phyloP scores from a whole-genome alignment of 2,797 vertebrate species.

The Vultur gryphus region DNA sequence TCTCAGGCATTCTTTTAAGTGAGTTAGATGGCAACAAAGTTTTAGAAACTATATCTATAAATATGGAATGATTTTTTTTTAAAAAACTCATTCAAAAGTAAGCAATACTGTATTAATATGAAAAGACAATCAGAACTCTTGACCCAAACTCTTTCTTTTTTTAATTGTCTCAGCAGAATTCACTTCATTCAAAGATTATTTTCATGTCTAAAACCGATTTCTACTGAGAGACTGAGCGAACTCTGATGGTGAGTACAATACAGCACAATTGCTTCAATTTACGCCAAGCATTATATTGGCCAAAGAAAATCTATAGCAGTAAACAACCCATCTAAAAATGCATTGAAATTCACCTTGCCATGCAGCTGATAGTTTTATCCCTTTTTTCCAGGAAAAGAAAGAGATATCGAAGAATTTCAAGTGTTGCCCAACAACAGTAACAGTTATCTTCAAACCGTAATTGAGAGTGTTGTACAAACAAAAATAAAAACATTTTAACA shows the following conservation, averaged over 20 bases:
- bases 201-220: constrained; percentile 57
- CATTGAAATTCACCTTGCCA: neutral
- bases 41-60: constrained; percentile 53
- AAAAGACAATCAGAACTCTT: constrained; percentile 42
- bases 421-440: neutral
- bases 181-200: constrained; percentile 18
- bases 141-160: constrained; percentile 28
- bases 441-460: neutral
- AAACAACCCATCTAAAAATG: neutral
- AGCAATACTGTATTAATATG: neutral
- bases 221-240: neutral
- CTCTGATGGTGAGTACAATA: constrained; percentile 18
- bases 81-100: neutral
- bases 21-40: constrained; percentile 61
- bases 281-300: neutral
- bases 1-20: constrained; percentile 68
- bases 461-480: neutral
- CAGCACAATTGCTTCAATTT: constrained; percentile 40
- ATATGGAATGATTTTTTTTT: constrained; percentile 42
- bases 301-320: neutral
- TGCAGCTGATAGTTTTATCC: neutral
- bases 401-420: neutral
- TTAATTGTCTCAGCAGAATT: constrained; percentile 64
- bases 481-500: neutral
- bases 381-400: constrained; percentile 2